These are phyloP conservation scores for Rhinatrema bivittatum DNA, from an alignment of 2,797 vertebrate species.

Conservation along the genomic window DNA sequence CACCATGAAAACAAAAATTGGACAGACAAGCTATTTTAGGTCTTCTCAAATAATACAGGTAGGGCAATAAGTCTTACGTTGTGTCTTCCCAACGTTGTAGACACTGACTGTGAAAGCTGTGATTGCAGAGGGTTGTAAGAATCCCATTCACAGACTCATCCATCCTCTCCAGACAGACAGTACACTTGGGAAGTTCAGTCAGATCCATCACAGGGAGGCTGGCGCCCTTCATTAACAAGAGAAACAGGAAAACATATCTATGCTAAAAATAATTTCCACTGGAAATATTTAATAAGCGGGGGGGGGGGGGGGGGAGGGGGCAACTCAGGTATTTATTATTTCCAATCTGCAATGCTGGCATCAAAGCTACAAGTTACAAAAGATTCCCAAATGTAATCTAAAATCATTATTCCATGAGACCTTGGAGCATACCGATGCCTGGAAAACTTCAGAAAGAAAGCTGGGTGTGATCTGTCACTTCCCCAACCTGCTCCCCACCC, in stretches of 20 bases:
- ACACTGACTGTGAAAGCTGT: conserved; percentile 97
- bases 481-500: too few species aligned
- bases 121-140: conserved; percentile 92
- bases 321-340: rapidly evolving
- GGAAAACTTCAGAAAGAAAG: too few species aligned
- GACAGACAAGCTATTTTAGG: rapidly evolving
- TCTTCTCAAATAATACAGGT: too few species aligned
- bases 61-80: too few species aligned
- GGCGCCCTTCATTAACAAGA: conserved; percentile 66
- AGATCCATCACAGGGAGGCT: conserved; percentile 96
- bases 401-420: too few species aligned
- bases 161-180: conserved; percentile 95
- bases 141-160: conserved; percentile 95
- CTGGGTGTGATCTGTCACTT: too few species aligned
- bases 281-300: rapidly evolving
- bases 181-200: conserved; percentile 94
- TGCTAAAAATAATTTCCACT: neutral
- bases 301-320: neutral
- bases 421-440: too few species aligned
- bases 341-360: rapidly evolving
- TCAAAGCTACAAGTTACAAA: neutral
- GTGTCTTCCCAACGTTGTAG: conserved; percentile 96
- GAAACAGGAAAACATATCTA: neutral
- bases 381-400: too few species aligned
- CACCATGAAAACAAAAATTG: conserved; percentile 7